Evolutionary conservation across 2,888 invertebrate genomes (phyloP).

Genomic region (Arenicola marina): DNA sequence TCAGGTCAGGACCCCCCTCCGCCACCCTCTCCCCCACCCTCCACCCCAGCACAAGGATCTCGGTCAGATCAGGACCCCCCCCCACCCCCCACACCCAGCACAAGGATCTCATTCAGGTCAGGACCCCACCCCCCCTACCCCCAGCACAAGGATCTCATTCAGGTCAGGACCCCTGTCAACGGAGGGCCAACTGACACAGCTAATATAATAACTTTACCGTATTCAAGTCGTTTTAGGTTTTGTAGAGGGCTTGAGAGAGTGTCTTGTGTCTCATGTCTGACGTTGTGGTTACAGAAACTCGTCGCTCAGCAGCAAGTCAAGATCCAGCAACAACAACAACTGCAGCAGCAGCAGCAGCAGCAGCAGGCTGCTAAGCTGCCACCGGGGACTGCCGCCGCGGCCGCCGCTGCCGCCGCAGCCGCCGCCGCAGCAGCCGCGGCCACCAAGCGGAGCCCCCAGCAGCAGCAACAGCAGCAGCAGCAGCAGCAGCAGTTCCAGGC

Average conservation of each 20-base stretch:
- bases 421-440: constrained; percentile 42
- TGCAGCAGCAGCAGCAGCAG: constrained; percentile 68
- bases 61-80: too few species aligned
- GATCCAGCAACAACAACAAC: constrained; percentile 40
- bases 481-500: constrained; percentile 58
- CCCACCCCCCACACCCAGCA: too few species aligned
- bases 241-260: too few species aligned
- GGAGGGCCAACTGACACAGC: constrained; percentile 10
- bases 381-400: constrained; percentile 41
- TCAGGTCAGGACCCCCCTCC: too few species aligned
- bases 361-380: constrained; percentile 60
- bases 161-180: too few species aligned
- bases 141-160: too few species aligned
- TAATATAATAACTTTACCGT: constrained; percentile 5
- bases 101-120: too few species aligned
- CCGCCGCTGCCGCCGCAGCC: constrained; percentile 68
- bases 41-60: too few species aligned
- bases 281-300: constrained; percentile 42
- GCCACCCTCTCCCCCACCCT: too few species aligned
- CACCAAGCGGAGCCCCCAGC: constrained; percentile 23
- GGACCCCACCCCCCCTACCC: too few species aligned
- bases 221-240: constrained; percentile 9
- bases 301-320: constrained; percentile 35
- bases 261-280: too few species aligned
- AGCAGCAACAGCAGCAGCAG: constrained; percentile 66